Percentiles rank a stretch among this genome's conserved stretches.
phyloP scores from a whole-genome alignment of 2,113 vertebrate genomes.

The Vanacampus margaritifer region DNA sequence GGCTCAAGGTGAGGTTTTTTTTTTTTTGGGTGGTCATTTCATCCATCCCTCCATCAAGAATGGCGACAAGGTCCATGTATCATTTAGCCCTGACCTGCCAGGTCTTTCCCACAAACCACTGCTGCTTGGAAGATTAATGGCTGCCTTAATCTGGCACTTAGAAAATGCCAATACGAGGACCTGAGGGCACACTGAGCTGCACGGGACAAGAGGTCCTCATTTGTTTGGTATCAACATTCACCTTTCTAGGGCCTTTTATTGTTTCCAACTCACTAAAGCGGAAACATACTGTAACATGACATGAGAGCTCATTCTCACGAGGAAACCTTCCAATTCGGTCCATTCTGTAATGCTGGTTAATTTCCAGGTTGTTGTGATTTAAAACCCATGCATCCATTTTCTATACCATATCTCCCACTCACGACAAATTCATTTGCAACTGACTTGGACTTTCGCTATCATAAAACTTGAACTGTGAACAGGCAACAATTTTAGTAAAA shows the following conservation, averaged over 20 bases:
- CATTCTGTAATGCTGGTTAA: too few relatives aligned
- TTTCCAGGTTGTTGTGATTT: too few relatives aligned
- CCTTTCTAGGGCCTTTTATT: background rate
- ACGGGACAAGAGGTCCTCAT: background rate
- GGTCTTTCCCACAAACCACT: constrained; percentile 39
- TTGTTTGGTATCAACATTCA: constrained; percentile 9
- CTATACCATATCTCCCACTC: too few relatives aligned
- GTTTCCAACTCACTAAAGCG: background rate
- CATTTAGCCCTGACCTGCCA: constrained; percentile 54
- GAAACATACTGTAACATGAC: background rate
- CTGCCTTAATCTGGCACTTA: constrained; percentile 40
- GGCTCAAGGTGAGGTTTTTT: background rate
- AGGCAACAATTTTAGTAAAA: too few relatives aligned
- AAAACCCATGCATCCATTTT: too few relatives aligned
- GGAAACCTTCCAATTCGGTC: too few relatives aligned
- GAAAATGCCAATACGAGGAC: constrained; percentile 43
- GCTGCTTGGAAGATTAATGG: constrained; percentile 58
- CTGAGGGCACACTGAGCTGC: constrained; percentile 21
- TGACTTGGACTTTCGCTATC: too few relatives aligned
- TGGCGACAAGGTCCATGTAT: constrained; percentile 59
- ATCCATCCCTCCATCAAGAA: constrained; percentile 52
- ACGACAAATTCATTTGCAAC: too few relatives aligned
- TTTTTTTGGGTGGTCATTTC: constrained; percentile 1
- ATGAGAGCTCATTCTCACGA: background rate
- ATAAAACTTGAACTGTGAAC: too few relatives aligned